Conservation (phyloP, 2,888 invertebrate species). For the Leucophora obtusa region DNA sequence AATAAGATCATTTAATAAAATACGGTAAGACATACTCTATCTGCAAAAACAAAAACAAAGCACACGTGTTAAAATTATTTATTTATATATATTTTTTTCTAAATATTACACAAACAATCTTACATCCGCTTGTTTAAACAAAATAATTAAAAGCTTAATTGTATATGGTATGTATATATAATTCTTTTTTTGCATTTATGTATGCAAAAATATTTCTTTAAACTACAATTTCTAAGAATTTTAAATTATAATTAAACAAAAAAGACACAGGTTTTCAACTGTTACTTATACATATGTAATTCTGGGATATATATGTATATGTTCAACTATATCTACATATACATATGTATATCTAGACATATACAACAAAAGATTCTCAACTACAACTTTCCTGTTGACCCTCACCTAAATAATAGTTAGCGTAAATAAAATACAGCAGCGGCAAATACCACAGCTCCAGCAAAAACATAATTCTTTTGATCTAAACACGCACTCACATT, state of each 20-base stretch:
- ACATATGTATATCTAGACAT: slow-evolving; percentile 13
- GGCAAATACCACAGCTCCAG: neutral
- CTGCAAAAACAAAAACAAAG: neutral
- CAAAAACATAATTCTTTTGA: slow-evolving; percentile 2
- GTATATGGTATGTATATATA: neutral
- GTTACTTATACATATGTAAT: slow-evolving; percentile 9
- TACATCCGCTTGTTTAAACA: slow-evolving; percentile 51
- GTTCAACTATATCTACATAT: neutral
- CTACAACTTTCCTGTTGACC: slow-evolving; percentile 63
- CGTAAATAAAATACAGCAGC: slow-evolving; percentile 10
- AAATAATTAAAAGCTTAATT: slow-evolving; percentile 27
- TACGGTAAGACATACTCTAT: too few relatives aligned
- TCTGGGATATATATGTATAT: slow-evolving; percentile 1
- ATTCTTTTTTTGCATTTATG: slow-evolving; percentile 32
- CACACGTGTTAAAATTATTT: slow-evolving; percentile 40
- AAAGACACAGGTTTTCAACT: slow-evolving; percentile 45
- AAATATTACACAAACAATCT: slow-evolving; percentile 12
- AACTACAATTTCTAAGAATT: slow-evolving; percentile 53
- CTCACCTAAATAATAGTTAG: slow-evolving; percentile 63
- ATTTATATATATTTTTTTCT: slow-evolving; percentile 17
- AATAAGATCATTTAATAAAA: too few relatives aligned
- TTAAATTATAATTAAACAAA: slow-evolving; percentile 36
- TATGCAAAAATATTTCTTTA: slow-evolving; percentile 35
- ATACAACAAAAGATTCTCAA: slow-evolving; percentile 16
- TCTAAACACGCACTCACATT: slow-evolving; percentile 48